A percentile compares a stretch with the other conserved stretches of the same genome.
Conservation (phyloP, 35 echinoderm and acorn worm species). For the Chiridota heheva region DNA sequence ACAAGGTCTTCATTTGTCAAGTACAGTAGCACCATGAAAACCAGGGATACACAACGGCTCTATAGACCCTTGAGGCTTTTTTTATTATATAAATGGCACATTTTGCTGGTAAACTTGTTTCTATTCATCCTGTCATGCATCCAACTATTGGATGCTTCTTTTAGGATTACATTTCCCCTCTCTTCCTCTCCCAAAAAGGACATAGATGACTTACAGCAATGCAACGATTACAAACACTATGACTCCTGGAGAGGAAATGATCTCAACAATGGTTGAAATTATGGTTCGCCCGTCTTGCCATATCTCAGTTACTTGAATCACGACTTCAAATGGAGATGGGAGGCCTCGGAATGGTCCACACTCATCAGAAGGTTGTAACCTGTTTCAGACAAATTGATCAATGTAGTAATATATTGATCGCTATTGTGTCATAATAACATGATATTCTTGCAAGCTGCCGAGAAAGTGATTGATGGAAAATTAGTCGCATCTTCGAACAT, state of each 20-base stretch:
- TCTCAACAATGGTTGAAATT: slow-evolving; percentile 31
- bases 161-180: too few species aligned
- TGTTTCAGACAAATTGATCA: slow-evolving; percentile 1
- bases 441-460: background rate
- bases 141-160: too few species aligned
- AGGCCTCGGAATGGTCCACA: slow-evolving; percentile 76
- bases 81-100: too few species aligned
- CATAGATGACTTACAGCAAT: slow-evolving; percentile 64
- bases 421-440: background rate
- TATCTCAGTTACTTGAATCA: slow-evolving; percentile 11
- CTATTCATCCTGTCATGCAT: too few species aligned
- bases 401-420: background rate
- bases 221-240: slow-evolving; percentile 35
- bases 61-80: too few species aligned
- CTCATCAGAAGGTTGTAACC: slow-evolving; percentile 49
- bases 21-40: too few species aligned
- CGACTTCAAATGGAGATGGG: slow-evolving; percentile 32
- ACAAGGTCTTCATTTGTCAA: too few species aligned
- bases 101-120: too few species aligned
- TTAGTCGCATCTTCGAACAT: background rate
- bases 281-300: slow-evolving; percentile 5
- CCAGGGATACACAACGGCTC: too few species aligned
- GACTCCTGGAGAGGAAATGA: slow-evolving; percentile 55
- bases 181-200: too few species aligned
- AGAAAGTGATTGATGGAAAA: background rate